Evolutionary conservation across 2,113 vertebrate species (phyloP).

Genomic region (Otolemur garnettii): DNA sequence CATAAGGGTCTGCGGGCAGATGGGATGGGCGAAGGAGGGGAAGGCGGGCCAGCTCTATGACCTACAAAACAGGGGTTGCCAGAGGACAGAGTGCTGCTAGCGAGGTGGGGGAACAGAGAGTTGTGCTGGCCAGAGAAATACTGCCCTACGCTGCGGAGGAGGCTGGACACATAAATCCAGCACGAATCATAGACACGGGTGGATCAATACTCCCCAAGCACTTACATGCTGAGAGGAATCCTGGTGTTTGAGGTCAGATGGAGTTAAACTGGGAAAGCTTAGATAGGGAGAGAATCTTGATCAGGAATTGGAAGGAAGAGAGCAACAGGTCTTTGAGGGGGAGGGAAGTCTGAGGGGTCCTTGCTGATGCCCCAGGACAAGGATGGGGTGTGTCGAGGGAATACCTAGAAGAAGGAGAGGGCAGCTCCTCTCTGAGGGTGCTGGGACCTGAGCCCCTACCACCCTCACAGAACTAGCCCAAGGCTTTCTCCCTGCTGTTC

Average conservation of each 20-base stretch:
- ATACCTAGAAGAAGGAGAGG: background rate
- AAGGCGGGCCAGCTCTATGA: background rate
- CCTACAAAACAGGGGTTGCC: background rate
- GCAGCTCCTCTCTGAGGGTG: background rate
- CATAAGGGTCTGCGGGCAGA: background rate
- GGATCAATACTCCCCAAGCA: background rate
- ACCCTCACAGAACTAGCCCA: background rate
- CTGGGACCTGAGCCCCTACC: background rate
- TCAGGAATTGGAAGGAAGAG: background rate
- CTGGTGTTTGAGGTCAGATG: background rate
- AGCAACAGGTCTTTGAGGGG: background rate
- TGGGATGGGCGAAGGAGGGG: fast-evolving
- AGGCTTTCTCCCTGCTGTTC: background rate
- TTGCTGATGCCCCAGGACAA: background rate
- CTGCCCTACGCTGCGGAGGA: background rate
- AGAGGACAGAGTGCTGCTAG: background rate
- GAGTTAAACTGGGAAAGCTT: background rate
- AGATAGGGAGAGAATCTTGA: background rate
- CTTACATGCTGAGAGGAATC: background rate
- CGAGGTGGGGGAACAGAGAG: fast-evolving
- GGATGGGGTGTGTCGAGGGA: background rate
- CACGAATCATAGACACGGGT: fast-evolving
- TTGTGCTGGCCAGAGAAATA: background rate
- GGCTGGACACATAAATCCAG: background rate
- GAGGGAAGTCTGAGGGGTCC: background rate